These are phyloP conservation scores for Siderastrea siderea DNA, from an alignment of 92 coral and sea anemone species.

Conservation along the genomic window DNA sequence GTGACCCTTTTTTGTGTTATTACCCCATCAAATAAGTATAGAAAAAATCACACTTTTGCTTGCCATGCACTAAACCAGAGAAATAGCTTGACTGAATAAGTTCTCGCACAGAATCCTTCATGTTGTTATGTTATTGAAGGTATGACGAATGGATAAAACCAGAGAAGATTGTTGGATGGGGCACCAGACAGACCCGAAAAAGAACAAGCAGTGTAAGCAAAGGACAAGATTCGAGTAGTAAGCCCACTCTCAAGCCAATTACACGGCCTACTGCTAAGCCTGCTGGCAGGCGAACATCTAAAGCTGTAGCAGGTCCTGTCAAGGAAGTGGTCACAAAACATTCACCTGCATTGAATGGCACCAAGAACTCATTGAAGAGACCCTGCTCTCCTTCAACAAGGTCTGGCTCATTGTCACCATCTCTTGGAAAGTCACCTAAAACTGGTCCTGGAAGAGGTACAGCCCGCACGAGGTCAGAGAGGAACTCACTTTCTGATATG, in stretches of 20 bases:
- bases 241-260: slow-evolving; percentile 84
- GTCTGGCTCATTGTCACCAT: slow-evolving; percentile 68
- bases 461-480: slow-evolving; percentile 82
- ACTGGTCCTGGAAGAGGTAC: slow-evolving; percentile 58
- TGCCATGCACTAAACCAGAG: neutral
- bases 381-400: slow-evolving; percentile 54
- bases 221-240: slow-evolving; percentile 50
- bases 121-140: slow-evolving; percentile 45
- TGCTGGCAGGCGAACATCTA: slow-evolving; percentile 69
- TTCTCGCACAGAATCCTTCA: neutral
- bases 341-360: slow-evolving; percentile 62
- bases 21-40: too few species aligned
- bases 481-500: slow-evolving; percentile 80
- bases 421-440: slow-evolving; percentile 69
- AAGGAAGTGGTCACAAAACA: slow-evolving; percentile 51
- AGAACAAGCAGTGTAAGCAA: slow-evolving; percentile 61
- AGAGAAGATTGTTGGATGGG: slow-evolving; percentile 88
- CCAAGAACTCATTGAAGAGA: slow-evolving; percentile 66
- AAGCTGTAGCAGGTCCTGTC: slow-evolving; percentile 58
- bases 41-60: too few species aligned
- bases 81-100: neutral
- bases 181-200: slow-evolving; percentile 84
- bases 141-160: slow-evolving; percentile 98
- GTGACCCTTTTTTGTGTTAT: too few species aligned
- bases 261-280: slow-evolving; percentile 77